A percentile compares a stretch with the other conserved stretches of the same genome.
phyloP scores from a whole-genome alignment of 2,888 invertebrate genomes.

The Apantesis nais region DNA sequence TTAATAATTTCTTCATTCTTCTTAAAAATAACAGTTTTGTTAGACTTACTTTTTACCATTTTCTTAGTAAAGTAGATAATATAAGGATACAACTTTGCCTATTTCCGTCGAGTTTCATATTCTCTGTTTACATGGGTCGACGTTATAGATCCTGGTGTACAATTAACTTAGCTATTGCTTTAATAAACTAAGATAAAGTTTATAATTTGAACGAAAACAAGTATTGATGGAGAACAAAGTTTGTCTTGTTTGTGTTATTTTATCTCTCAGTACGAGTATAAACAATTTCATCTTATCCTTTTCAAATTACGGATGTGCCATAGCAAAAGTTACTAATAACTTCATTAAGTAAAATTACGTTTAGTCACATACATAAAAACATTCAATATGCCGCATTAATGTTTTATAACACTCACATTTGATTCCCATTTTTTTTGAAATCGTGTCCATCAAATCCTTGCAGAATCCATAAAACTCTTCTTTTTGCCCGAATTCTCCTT shows the following conservation, averaged over 20 bases:
- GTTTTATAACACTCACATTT: conserved; percentile 88
- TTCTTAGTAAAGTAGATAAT: too few relatives aligned
- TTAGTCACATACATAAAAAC: too few relatives aligned
- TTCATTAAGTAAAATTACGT: too few relatives aligned
- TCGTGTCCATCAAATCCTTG: conserved; percentile 94
- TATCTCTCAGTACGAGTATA: neutral
- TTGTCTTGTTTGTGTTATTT: neutral
- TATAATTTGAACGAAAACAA: neutral
- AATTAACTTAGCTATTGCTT: neutral
- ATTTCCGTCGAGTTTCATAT: neutral
- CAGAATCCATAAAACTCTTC: conserved; percentile 96
- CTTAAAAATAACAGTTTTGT: too few relatives aligned
- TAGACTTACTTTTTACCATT: too few relatives aligned
- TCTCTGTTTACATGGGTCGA: neutral
- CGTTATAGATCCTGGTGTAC: neutral
- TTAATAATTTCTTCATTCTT: too few relatives aligned
- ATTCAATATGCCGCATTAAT: neutral
- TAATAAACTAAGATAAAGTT: neutral
- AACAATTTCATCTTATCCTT: neutral
- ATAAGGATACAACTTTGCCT: too few relatives aligned
- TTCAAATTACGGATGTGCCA: too few relatives aligned
- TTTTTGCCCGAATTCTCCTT: conserved; percentile 87
- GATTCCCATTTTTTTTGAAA: conserved; percentile 92
- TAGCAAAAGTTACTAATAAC: too few relatives aligned
- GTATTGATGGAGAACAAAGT: neutral